Evolutionary conservation across 2,888 invertebrate species (phyloP), one percentile per base, ranked within the genome.

Genomic region (Nezara viridula): DNA sequence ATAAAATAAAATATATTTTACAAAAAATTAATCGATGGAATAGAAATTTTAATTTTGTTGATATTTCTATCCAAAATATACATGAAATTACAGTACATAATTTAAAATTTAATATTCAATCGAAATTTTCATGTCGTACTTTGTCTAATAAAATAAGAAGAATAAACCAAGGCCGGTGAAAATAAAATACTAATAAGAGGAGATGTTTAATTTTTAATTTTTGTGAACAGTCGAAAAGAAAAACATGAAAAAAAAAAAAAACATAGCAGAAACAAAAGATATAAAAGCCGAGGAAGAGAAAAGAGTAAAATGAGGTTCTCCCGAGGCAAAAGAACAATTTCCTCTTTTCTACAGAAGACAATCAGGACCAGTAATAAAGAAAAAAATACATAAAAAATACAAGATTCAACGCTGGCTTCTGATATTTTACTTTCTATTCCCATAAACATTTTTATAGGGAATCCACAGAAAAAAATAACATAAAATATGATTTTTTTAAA

Each of bases 281-380:
- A 37, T 73, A 81, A 81, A 81, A 81, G 81, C 44, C 24, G 44
- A 24, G 44, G 81, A 47, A 81, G 81, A n/a, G 81, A 47, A 47
- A 81, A 47, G 81, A 81, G 81, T n/a, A n/a, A 81, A 81, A 81
- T 81, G 81, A 81, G 81, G 32, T 47, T 81, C 81, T 40, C 81
- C 14, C 12, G 24, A n/a, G 5, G 81, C 81, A 81, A 81, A 81
- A 81, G 81, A 47, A 81, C 81, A 81, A 81, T 81, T 81, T 81
- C 81, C 81, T 44, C 44, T 14, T n/a, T 10, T n/a, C 81, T 3
- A 81, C 81, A 19, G 37, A 73, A 73, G 66, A 73, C 66, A 73
- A 73, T 73, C 66, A 73, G 66, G 9, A 37, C 16, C 66, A 37
- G 66, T 37, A 73, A 37, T 37, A 73, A 73, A 73, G 37, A 73